Evolutionary conservation across 2,888 invertebrate species (phyloP), one percentile per base, ranked within the genome.

Genomic region (Pristionchus exspectatus): DNA sequence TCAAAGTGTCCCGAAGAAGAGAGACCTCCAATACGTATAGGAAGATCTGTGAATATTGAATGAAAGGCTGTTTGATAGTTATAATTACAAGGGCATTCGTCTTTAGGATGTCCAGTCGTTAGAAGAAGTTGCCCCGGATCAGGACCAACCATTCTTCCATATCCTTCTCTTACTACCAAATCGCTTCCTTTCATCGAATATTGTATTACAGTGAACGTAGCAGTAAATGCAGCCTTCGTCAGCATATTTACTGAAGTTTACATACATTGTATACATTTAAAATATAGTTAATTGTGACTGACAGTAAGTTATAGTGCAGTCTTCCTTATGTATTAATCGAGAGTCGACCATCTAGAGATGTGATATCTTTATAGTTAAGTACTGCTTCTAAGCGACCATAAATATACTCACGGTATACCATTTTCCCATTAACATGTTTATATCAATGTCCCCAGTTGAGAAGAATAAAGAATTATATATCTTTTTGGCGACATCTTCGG

Each of bases 401-500:
- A 38, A n/a, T 21, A n/a, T 21, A 54, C 89, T 59, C 85, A 93
- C 95, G 77, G 93, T 93, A 89, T 92, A 94, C 95, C 95, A 95
- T 74, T 92, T 92, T 10, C 95, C 95, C 92, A 93, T 93, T 86
- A 94, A 89, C 38, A 90, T 91, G 12, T 93, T 92, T 50, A 93
- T 90, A 27, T 95, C 93, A 44, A 95, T 91, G 77, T 94, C 95
- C 16, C 92, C 94, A 89, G 95, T 93, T 14, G 92, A 91, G 74
- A 92, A 93, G 89, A 94, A 95, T 21, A 95, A 88, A 21, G 93
- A 91, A 66, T 92, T 91, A 90, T 94, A 94, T 18, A 93, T 90
- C 85, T 94, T 94, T 63, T 92, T 91, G 7, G 94, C 95, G 1
- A 95, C 93, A 44, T 93, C 92, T 59, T 95, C 95, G 30, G 94